Conservation (phyloP, 2,888 invertebrate species). For the Aspidapion aeneum region DNA sequence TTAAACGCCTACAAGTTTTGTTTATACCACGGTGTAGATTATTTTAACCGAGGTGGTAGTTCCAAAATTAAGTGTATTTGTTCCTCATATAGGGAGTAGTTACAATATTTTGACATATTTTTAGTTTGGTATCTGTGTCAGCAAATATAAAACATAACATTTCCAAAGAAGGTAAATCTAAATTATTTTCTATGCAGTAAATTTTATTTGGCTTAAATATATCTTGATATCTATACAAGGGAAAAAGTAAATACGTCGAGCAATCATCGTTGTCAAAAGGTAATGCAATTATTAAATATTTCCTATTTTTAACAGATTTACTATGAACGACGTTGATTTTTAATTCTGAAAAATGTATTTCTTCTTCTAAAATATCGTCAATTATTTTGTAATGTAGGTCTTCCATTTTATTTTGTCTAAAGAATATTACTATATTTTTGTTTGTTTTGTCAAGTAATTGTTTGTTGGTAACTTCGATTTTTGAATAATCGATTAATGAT, state of each 20-base stretch:
- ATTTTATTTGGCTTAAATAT: slow-evolving; percentile 4
- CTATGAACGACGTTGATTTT: slow-evolving; percentile 9
- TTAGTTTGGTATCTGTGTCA: slow-evolving; percentile 13
- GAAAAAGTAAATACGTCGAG: not conserved
- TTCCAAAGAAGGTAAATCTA: slow-evolving; percentile 13
- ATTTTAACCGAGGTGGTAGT: slow-evolving; percentile 14
- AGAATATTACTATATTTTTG: slow-evolving; percentile 18
- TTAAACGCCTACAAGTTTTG: slow-evolving; percentile 18
- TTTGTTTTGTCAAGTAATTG: slow-evolving; percentile 17
- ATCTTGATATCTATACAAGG: slow-evolving; percentile 3
- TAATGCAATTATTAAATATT: not conserved
- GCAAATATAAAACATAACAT: slow-evolving; percentile 13
- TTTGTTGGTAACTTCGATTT: slow-evolving; percentile 8
- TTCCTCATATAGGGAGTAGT: slow-evolving; percentile 14
- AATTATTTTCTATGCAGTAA: slow-evolving; percentile 16
- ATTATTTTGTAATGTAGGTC: slow-evolving; percentile 15
- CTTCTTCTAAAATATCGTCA: slow-evolving; percentile 14
- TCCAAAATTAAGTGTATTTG: slow-evolving; percentile 16
- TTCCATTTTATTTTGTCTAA: slow-evolving; percentile 16
- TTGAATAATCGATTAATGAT: not conserved
- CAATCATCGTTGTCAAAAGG: not conserved
- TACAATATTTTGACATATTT: slow-evolving; percentile 13
- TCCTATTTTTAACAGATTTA: slow-evolving; percentile 9
- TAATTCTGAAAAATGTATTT: slow-evolving; percentile 1
- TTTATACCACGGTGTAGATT: slow-evolving; percentile 19